Base-by-base conservation (phyloP, 2,113 vertebrate species). In the Strix uralensis region DNA sequence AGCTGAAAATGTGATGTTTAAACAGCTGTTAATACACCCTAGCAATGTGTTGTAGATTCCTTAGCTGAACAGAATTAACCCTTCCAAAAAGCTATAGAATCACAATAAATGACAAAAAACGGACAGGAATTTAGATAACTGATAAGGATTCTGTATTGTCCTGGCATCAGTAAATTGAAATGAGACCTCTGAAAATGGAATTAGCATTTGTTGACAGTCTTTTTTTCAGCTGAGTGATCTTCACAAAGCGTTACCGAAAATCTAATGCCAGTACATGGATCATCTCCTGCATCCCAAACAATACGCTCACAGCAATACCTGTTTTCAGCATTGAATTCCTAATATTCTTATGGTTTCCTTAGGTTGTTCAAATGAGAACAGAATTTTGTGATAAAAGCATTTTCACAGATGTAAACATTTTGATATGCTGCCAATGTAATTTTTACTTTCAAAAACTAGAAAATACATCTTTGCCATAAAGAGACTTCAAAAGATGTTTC, bases 401-500 rank as follows among this genome's bases (percentile, higher is more conserved):
- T 92, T 96, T 86, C 86, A 78, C 75, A 86, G 72, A 59, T 81
- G 61, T 81, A 86, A 90, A 84, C 90, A 38, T 88, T 93, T 86
- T 92, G 77, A 90, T 90, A 58, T 1, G 6, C 51, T 95, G 88
- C 72, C 91, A 92, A 8, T 84, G 59, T 25, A 75, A 29, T 86
- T 94, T 93, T 92, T 93, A n/a, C 47, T 92, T 91, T 93, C 32
- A 84, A 81, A 93, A 96, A n/a, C 29, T 36, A 86, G 69, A 63
- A 55, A 86, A 78, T 46, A 27, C 26, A 1, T 77, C 54, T 90
- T 94, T 78, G 63, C 71, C 75, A 42, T 88, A 25, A 26, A 88
- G 42, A 88, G 42, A 67, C n/a, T 44, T 29, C 2, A 38, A 3
- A 13, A 55, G 71, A 51, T 42, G 13, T 27, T 88, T 80, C 80